Base-by-base conservation (phyloP, 2,888 invertebrate species). In the Philonicus albiceps region DNA sequence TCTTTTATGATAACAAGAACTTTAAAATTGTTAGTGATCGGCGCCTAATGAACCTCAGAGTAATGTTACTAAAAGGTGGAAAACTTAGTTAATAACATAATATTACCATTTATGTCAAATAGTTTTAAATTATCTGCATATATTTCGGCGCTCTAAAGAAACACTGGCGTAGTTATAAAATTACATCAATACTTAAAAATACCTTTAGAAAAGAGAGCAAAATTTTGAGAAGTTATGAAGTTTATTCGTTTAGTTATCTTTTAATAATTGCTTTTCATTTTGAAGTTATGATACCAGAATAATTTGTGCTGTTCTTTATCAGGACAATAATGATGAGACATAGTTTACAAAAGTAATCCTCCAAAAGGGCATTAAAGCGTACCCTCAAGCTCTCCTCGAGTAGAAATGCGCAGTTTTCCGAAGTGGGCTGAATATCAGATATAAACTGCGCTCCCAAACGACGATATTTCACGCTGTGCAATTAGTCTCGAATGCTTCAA, bases 391-490 rank as follows among this genome's bases (percentile, higher is more conserved):
- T 64, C 22, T 27, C 64, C 64, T 64, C 64, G 22, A 64, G 64
- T 27, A 64, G 64, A 64, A 64, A 27, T 64, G 64, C 11, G 22
- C 64, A 64, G 27, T 64, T 64, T 64, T 64, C 64, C 11, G 11
- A 64, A 64, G 64, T 64, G 27, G 64, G 27, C 64, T 19, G 8
- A 19, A 64, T 64, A 64, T 64, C 64, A 64, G 64, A 64, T 64
- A 64, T 64, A 22, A 64, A 64, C 64, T 64, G 7, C 3, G 64
- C 64, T 64, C 74, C 16, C 8, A 37, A 74, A 74, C 74, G 37
- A 81, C 55, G 34, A 81, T 81, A 81, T 81, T 81, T 81, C 81
- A 81, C 55, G 81, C 55, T 55, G 55, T 34, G 81, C 81, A 81
- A 81, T 81, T 81, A 81, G 81, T 19, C 64, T 27, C 27, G 31